Percentiles rank a stretch among this genome's conserved stretches.
Evolutionary conservation across 1,140 invertebrate species (phyloP).

Genomic region (Temnothorax nylanderi): DNA sequence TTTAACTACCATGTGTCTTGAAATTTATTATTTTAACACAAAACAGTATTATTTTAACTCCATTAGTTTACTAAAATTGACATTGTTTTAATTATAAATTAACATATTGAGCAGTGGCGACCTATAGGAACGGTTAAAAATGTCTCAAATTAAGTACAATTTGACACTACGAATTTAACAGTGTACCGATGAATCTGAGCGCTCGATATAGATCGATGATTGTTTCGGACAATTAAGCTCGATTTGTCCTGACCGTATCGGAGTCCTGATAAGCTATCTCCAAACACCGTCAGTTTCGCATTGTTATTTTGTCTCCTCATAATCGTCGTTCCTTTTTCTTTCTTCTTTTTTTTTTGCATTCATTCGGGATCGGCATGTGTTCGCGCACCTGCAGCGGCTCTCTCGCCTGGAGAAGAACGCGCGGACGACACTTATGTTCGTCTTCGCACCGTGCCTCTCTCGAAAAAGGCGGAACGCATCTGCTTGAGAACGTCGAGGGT

Average conservation of each 20-base stretch:
- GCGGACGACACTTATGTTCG: constrained; percentile 30
- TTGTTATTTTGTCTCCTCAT: background rate
- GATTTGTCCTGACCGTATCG: constrained; percentile 14
- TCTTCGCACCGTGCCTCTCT: background rate
- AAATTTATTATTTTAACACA: too few relatives aligned
- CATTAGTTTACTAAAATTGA: too few relatives aligned
- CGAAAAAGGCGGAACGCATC: constrained; percentile 62
- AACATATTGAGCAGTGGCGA: too few relatives aligned
- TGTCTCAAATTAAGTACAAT: too few relatives aligned
- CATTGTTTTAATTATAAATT: too few relatives aligned
- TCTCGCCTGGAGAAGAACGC: background rate
- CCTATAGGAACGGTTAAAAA: too few relatives aligned
- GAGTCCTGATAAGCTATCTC: constrained; percentile 1
- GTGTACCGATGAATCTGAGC: background rate
- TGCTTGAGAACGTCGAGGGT: constrained; percentile 66
- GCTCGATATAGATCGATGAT: background rate
- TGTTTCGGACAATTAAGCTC: constrained; percentile 10
- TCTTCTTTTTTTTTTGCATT: background rate
- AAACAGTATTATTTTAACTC: too few relatives aligned
- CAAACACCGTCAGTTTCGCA: background rate
- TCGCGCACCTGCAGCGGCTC: constrained; percentile 37
- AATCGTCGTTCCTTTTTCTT: background rate
- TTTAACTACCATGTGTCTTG: too few relatives aligned
- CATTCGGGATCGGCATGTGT: constrained; percentile 15
- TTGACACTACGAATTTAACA: too few relatives aligned